Percentiles rank a stretch among this genome's conserved stretches.
phyloP scores from a whole-genome alignment of 1,140 invertebrate species.

The Pristionchus pacificus region DNA sequence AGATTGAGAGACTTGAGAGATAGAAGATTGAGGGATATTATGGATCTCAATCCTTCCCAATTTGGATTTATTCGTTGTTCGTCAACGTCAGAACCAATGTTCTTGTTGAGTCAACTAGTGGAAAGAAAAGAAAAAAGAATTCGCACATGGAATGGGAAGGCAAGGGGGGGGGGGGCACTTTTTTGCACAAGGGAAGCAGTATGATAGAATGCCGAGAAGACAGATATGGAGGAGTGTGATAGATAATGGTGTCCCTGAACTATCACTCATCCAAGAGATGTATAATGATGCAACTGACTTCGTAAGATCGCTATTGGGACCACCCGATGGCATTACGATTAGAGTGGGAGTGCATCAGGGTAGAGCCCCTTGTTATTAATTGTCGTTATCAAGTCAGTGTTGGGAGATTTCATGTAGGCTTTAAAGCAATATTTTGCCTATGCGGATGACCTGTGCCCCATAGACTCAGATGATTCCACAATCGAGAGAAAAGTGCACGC shows the following conservation, averaged over 20 bases:
- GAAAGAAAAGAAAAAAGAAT: not conserved
- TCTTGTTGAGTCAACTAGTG: not conserved
- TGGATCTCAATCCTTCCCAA: not conserved
- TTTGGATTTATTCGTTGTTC: not conserved
- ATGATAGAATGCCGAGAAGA: too few species aligned
- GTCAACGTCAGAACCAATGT: not conserved
- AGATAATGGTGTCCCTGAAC: not conserved
- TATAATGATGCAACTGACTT: not conserved
- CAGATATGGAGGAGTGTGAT: not conserved
- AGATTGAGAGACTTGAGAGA: not conserved
- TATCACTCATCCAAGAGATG: not conserved
- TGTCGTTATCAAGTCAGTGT: not conserved
- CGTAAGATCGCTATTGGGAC: not conserved
- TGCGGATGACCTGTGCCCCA: not conserved
- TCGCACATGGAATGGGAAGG: too few species aligned
- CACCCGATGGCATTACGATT: not conserved
- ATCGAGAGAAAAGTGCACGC: not conserved
- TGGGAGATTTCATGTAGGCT: not conserved
- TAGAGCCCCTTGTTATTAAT: not conserved
- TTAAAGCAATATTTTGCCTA: not conserved
- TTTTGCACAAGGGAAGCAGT: too few species aligned
- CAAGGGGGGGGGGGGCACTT: too few species aligned
- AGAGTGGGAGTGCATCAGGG: not conserved
- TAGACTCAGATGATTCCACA: not conserved
- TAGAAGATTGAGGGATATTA: not conserved